These are phyloP conservation scores for Hypolimnas misippus DNA, from an alignment of 2,888 invertebrate genomes.

Conservation along the genomic window DNA sequence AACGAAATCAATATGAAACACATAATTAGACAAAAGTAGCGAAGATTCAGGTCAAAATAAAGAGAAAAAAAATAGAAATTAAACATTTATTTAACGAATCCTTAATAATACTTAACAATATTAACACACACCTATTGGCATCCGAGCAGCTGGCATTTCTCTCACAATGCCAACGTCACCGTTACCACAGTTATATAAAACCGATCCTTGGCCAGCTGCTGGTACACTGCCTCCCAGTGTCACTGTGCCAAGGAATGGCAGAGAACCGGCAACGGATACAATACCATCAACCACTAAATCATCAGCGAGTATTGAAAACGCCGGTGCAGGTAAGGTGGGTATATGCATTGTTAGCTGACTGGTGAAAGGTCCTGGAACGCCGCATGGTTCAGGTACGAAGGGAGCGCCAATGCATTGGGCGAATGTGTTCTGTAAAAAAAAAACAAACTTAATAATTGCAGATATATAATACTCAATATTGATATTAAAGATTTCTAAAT, in stretches of 20 bases:
- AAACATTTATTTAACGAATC: conserved; percentile 33
- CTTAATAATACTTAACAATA: neutral
- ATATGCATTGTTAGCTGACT: conserved; percentile 32
- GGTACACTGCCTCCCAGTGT: conserved; percentile 53
- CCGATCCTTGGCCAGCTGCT: conserved; percentile 47
- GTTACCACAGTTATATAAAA: conserved; percentile 40
- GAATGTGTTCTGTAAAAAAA: conserved; percentile 32
- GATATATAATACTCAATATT: neutral
- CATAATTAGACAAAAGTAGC: neutral
- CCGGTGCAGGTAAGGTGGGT: conserved; percentile 40
- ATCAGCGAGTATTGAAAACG: conserved; percentile 48
- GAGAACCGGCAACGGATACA: conserved; percentile 50
- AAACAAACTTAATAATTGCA: no score
- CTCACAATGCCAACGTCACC: conserved; percentile 36
- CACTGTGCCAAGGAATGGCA: conserved; percentile 55
- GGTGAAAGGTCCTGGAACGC: conserved; percentile 17
- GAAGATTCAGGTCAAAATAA: neutral
- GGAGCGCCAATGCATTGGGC: conserved; percentile 35
- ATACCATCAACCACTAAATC: conserved; percentile 52
- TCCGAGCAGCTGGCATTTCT: conserved; percentile 29
- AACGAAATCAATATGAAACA: neutral
- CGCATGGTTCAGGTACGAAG: conserved; percentile 20
- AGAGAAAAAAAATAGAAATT: conserved; percentile 1
- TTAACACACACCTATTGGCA: neutral
- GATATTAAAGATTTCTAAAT: no score